These are phyloP conservation scores for Smittia aterrima DNA, from an alignment of 2,888 invertebrate species.

Conservation along the genomic window DNA sequence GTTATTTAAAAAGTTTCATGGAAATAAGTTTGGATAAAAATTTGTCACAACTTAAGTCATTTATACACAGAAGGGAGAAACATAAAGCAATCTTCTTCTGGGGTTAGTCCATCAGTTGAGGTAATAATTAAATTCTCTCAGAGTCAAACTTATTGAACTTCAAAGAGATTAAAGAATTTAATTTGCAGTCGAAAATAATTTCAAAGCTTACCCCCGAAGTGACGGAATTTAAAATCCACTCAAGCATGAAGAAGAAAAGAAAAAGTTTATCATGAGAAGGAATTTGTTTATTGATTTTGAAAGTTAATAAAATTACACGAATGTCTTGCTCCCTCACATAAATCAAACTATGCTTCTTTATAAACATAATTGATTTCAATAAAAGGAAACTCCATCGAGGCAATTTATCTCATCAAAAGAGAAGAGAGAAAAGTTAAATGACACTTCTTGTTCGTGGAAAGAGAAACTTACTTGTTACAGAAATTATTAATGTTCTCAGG, in stretches of 20 bases:
- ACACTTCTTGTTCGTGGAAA: slow-evolving; percentile 21
- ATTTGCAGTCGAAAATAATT: no score
- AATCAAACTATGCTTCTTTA: slow-evolving; percentile 35
- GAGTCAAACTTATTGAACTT: no score
- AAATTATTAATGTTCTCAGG: slow-evolving; percentile 32
- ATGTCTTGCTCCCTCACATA: slow-evolving; percentile 37
- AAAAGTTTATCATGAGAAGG: slow-evolving; percentile 18
- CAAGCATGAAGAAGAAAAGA: slow-evolving; percentile 5
- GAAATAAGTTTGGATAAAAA: slow-evolving; percentile 38
- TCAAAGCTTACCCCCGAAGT: no score
- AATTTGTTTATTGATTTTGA: slow-evolving; percentile 38
- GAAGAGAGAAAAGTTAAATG: slow-evolving; percentile 21
- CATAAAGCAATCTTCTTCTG: slow-evolving; percentile 14
- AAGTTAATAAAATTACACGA: slow-evolving; percentile 42
- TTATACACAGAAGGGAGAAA: slow-evolving; percentile 6
- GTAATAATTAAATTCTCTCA: no score
- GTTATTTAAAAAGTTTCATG: background rate
- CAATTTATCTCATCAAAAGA: slow-evolving; percentile 28
- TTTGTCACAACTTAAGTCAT: slow-evolving; percentile 42
- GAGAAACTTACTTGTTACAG: background rate
- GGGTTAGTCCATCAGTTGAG: no score
- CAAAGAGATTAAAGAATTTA: no score
- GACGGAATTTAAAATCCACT: background rate
- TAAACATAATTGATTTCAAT: slow-evolving; percentile 37
- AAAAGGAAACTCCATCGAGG: slow-evolving; percentile 24